Percentiles rank a stretch among this genome's conserved stretches.
Evolutionary conservation across 2,113 vertebrate species (phyloP).

Genomic region (Elachura formosa): DNA sequence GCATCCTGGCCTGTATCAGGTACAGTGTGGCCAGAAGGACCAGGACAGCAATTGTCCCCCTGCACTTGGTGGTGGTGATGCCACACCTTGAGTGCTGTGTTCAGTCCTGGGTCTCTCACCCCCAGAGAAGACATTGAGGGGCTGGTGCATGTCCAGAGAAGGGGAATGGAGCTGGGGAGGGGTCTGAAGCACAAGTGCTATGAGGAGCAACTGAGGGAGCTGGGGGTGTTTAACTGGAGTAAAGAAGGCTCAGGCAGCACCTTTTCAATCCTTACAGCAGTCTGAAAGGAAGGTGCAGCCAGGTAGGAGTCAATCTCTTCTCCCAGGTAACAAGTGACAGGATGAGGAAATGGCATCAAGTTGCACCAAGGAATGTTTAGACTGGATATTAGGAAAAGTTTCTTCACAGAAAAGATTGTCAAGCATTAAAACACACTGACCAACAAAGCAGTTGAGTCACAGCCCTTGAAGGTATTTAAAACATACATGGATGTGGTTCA

Average conservation of each 20-base stretch:
- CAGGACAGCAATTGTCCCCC: too few species aligned
- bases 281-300: neutral
- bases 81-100: rapidly evolving
- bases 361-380: neutral
- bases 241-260: neutral
- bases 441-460: neutral
- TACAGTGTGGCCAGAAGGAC: neutral
- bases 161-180: rapidly evolving
- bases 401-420: neutral
- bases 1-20: neutral
- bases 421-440: neutral
- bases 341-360: neutral
- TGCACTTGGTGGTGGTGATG: neutral
- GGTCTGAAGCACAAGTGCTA: rapidly evolving
- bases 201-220: rapidly evolving
- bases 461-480: neutral
- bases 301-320: rapidly evolving
- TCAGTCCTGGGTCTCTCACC: neutral
- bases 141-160: rapidly evolving
- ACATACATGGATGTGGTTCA: neutral
- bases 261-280: rapidly evolving
- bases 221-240: rapidly evolving
- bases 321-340: neutral
- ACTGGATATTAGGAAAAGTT: neutral
- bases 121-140: rapidly evolving